Conservation (phyloP, 2,888 invertebrate species). For the Tetanocera ferruginea region DNA sequence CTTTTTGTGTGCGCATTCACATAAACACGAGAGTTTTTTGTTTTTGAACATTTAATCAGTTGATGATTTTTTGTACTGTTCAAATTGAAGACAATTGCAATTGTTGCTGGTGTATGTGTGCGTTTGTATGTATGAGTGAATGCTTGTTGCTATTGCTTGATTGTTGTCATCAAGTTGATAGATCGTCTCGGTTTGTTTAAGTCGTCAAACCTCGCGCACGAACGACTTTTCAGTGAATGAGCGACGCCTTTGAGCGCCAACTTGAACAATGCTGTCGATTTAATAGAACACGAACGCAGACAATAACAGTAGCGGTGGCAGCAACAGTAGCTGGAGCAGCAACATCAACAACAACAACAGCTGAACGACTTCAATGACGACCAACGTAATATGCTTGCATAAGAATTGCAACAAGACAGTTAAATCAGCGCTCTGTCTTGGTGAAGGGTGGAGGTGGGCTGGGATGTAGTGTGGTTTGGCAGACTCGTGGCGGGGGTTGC, state of each 20-base stretch:
- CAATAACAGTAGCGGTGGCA: background rate
- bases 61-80: background rate
- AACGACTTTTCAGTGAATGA: constrained; percentile 55
- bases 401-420: background rate
- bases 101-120: constrained; percentile 11
- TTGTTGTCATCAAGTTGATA: background rate
- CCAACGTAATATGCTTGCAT: background rate
- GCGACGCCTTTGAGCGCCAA: constrained; percentile 53
- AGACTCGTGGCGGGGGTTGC: background rate
- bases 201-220: constrained; percentile 50
- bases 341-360: background rate
- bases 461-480: background rate
- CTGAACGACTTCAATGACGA: background rate
- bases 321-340: constrained; percentile 33
- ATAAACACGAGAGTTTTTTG: background rate
- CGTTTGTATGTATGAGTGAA: background rate
- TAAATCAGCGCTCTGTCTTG: too few relatives aligned
- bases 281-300: background rate
- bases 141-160: background rate
- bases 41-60: background rate
- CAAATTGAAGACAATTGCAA: background rate
- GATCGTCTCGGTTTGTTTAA: background rate
- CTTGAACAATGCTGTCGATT: constrained; percentile 51
- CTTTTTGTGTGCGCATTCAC: background rate
- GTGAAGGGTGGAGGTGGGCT: too few relatives aligned